Base-by-base conservation (phyloP, 2,113 vertebrate species). In the Thalassoma bifasciatum region DNA sequence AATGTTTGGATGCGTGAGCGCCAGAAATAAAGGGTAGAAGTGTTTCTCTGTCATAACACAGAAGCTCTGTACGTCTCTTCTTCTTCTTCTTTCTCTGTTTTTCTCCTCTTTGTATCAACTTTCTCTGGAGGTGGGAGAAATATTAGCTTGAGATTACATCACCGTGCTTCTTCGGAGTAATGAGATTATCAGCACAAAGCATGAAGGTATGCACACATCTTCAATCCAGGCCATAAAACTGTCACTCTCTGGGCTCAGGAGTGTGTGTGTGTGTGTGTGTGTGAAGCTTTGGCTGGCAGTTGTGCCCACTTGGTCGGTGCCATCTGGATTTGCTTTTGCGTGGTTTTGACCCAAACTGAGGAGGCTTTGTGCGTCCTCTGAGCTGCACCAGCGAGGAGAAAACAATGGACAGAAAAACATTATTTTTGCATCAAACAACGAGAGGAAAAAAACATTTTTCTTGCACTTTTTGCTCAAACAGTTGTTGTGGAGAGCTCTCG, bases 291-390 rank as follows among this genome's bases (percentile, higher is more conserved):
- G 73, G 62, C 58, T 88, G 84, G 72, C 74, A 78, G 59, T 49
- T 26, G 36, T 80, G 86, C 85, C 86, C 83, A 50, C 79, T 37
- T 88, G 75, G 69, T 51, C 51, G 3, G 61, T 83, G 87, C 84
- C 85, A 88, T 87, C 83, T 87, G 88, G 85, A 89, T 69, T 61
- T 76, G 67, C 57, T 86, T 88, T 68, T 64, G 47, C 53, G 53
- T 17, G 21, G 42, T 83, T 30, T 72, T 58, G 10, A 60, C 56
- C 49, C 62, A 73, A 70, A 89, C 85, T 85, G 51, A 80, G 60
- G 79, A 80, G 60, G 72, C 75, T 90, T 88, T 89, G 84, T 91
- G 60, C 26, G 64, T 58, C 1, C 16, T 58, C 17, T 1, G 66
- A 58, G 62, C 66, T 61, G 66, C 38, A 19, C 10, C n/a, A 63